Evolutionary conservation across 2,797 vertebrate genomes (phyloP).

Genomic region (Euphonia xanthogaster): DNA sequence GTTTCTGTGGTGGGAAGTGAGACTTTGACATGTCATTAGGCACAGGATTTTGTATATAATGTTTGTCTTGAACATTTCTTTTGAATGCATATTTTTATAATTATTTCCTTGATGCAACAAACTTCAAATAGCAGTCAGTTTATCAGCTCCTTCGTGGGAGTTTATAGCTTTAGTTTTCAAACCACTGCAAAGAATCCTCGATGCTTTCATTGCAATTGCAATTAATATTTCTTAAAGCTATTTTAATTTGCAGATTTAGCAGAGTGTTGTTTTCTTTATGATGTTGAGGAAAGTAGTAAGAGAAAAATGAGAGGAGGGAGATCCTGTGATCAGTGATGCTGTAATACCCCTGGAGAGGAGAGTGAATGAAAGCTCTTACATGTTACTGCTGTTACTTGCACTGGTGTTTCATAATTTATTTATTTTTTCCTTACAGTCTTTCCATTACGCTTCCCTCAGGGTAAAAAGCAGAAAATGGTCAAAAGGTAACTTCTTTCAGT

Average conservation of each 20-base stretch:
- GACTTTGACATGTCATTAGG: not conserved
- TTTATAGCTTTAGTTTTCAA: not conserved
- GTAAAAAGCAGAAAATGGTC: conserved; percentile 91
- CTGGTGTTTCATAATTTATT: not conserved
- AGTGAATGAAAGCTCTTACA: not conserved
- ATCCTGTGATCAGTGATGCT: not conserved
- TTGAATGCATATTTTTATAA: not conserved
- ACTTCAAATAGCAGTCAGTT: not conserved
- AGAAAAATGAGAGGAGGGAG: not conserved
- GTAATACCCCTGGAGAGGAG: not conserved
- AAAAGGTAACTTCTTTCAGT: conserved; percentile 79
- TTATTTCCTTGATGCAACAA: not conserved
- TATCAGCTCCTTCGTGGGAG: not conserved
- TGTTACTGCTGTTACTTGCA: not conserved
- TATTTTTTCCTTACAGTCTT: conserved; percentile 75
- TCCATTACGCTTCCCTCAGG: conserved; percentile 89
- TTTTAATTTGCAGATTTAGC: not conserved
- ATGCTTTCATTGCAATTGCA: not conserved
- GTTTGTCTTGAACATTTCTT: not conserved
- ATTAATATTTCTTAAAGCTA: not conserved
- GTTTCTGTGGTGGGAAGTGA: not conserved
- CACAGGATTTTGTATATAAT: not conserved
- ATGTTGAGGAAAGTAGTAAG: not conserved
- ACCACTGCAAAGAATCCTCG: not conserved
- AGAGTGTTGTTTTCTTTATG: not conserved